phyloP scores from a whole-genome alignment of 2,113 vertebrate genomes.

The Hippocampus guttulatus region DNA sequence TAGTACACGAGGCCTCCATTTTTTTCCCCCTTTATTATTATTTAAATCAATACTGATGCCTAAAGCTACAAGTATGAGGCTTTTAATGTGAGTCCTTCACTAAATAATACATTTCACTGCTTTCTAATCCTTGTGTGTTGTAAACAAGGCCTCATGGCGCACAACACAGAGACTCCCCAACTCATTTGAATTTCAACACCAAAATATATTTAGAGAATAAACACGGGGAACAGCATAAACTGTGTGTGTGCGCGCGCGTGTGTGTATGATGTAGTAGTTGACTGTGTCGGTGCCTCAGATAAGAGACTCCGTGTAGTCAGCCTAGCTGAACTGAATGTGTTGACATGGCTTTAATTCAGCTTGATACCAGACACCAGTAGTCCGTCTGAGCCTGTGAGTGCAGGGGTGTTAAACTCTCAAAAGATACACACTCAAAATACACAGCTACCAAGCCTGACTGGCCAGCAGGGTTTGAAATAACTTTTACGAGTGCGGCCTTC shows the following conservation, averaged over 20 bases:
- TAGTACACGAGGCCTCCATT: slow-evolving; percentile 12
- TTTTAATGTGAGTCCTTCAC: slow-evolving; percentile 61
- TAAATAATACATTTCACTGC: slow-evolving; percentile 52
- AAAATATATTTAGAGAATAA: slow-evolving; percentile 38
- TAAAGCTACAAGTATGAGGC: slow-evolving; percentile 41
- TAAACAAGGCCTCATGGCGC: slow-evolving; percentile 35
- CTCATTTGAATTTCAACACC: slow-evolving; percentile 42
- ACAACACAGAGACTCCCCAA: slow-evolving; percentile 36
- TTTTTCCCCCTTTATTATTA: slow-evolving; percentile 17
- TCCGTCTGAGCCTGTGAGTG: slow-evolving; percentile 64
- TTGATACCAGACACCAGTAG: slow-evolving; percentile 72
- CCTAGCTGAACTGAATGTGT: slow-evolving; percentile 68
- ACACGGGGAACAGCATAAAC: slow-evolving; percentile 8
- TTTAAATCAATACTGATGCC: slow-evolving; percentile 37
- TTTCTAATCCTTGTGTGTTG: slow-evolving; percentile 45
- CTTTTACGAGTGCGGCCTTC: slow-evolving; percentile 62
- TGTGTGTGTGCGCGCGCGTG: slow-evolving; percentile 22
- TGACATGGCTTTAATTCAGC: slow-evolving; percentile 77
- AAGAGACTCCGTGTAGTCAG: slow-evolving; percentile 65
- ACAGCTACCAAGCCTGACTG: slow-evolving; percentile 63
- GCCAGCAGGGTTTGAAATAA: slow-evolving; percentile 66
- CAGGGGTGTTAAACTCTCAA: slow-evolving; percentile 72
- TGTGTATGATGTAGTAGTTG: slow-evolving; percentile 20
- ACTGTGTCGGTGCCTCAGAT: slow-evolving; percentile 55
- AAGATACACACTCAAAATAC: slow-evolving; percentile 74